Base-by-base conservation (phyloP, 2,797 vertebrate species). In the Lindbergichthys nudifrons region DNA sequence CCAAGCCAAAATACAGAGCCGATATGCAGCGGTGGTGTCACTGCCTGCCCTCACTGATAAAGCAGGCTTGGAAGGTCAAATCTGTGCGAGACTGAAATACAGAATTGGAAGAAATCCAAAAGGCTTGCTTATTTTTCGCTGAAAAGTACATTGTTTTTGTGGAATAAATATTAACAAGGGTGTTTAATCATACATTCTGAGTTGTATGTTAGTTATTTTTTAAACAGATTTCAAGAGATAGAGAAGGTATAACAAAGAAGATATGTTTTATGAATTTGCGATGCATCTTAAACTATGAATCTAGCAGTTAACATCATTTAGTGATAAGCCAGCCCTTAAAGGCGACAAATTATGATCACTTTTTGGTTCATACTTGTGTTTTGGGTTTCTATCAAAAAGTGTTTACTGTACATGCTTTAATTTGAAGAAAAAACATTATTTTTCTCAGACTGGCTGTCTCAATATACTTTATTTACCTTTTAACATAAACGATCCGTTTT, bases 61-160 rank as follows among this genome's bases (percentile, higher is more conserved):
- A 89, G 82, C 59, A 43, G 63, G 39, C 42, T 42, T 59, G 46
- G 76, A 84, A 89, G 85, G 87, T 91, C 87, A 89, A 36, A 74
- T 82, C 59, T 50, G 54, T 66, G 65, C 39, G 2, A 77, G 75
- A 53, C 62, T 51, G 36, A 73, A 80, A 85, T 45, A 52, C 52
- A 80, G 65, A 62, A 41, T n/a, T 85, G 78, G 79, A 87, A 10
- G n/a, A 43, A 73, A 57, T 79, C 79, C 83, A 82, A 60, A 36
- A 70, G 30, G 15, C 14, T n/a, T 6, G 2, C 9, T 54, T 19
- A 32, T 77, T 56, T 48, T 10, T 74, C 66, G 15, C 43, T 68
- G 26, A 26, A 23, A 12, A 59, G 70, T n/a, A 26, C 43, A 63
- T 48, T 56, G 32, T 73, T 73, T 36, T 36, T 52, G n/a, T 69